phyloP scores from a whole-genome alignment of 2,797 vertebrate genomes.

The Malurus leucopterus region DNA sequence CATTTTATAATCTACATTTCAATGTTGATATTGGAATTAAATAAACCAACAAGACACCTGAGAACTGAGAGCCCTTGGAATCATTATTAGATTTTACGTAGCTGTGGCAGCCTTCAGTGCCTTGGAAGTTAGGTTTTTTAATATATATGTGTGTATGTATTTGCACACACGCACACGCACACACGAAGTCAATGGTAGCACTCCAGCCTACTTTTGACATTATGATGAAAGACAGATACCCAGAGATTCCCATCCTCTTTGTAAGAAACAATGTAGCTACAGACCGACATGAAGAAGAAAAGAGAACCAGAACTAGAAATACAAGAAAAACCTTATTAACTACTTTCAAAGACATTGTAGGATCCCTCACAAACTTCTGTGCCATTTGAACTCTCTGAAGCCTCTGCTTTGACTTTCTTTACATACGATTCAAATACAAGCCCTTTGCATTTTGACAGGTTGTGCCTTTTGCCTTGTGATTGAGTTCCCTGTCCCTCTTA shows the following conservation, averaged over 20 bases:
- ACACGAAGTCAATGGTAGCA: not conserved
- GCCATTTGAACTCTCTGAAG: not conserved
- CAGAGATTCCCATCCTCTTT: not conserved
- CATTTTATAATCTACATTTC: not conserved
- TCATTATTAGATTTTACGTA: not conserved
- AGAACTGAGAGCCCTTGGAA: not conserved
- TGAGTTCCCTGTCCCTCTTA: not conserved
- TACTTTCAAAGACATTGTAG: not conserved
- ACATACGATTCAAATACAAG: not conserved
- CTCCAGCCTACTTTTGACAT: not conserved
- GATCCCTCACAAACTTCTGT: not conserved
- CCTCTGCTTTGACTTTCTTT: not conserved
- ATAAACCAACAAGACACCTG: not conserved
- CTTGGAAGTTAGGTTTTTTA: not conserved
- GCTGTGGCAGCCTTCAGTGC: not conserved
- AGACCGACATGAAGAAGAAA: rapidly evolving
- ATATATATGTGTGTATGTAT: not conserved
- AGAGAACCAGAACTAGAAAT: conserved; percentile 3
- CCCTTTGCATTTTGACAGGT: not conserved
- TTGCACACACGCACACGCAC: not conserved
- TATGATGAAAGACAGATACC: not conserved
- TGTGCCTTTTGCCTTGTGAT: not conserved
- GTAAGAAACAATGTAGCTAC: not conserved
- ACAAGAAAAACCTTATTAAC: not conserved
- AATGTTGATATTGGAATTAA: not conserved